Evolutionary conservation across 2,888 invertebrate species (phyloP).

Genomic region (Himalopsyche japonica): DNA sequence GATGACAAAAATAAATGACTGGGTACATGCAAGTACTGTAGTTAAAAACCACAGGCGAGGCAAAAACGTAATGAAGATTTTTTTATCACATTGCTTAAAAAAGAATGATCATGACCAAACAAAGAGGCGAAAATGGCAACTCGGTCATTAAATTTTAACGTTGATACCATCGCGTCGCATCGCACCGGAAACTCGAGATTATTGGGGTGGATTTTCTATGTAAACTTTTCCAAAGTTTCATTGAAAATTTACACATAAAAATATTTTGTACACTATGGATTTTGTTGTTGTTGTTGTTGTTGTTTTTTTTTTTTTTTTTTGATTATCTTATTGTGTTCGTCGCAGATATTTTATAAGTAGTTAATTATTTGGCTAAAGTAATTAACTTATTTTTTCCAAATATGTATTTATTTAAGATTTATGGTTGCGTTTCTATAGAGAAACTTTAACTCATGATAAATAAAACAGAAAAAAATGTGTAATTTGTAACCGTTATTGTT

Average conservation of each 20-base stretch:
- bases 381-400: too few species aligned
- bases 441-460: too few species aligned
- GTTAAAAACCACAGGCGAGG: not conserved
- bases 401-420: too few species aligned
- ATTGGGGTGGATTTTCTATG: not conserved
- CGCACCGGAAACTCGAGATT: not conserved
- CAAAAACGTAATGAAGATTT: not conserved
- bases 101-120: not conserved
- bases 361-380: too few species aligned
- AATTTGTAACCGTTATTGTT: too few species aligned
- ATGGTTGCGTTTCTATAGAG: too few species aligned
- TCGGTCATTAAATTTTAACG: not conserved
- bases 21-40: not conserved
- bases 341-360: too few species aligned
- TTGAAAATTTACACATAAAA: not conserved
- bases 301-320: too few species aligned
- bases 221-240: not conserved
- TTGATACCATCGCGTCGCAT: not conserved
- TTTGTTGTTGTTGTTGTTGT: too few species aligned
- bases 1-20: not conserved
- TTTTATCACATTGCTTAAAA: not conserved
- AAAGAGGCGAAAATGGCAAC: constrained; percentile 1
- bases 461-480: too few species aligned
- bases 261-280: too few species aligned
- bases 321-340: too few species aligned